phyloP scores from a whole-genome alignment of 2,113 vertebrate genomes.

The Laterallus jamaicensis region DNA sequence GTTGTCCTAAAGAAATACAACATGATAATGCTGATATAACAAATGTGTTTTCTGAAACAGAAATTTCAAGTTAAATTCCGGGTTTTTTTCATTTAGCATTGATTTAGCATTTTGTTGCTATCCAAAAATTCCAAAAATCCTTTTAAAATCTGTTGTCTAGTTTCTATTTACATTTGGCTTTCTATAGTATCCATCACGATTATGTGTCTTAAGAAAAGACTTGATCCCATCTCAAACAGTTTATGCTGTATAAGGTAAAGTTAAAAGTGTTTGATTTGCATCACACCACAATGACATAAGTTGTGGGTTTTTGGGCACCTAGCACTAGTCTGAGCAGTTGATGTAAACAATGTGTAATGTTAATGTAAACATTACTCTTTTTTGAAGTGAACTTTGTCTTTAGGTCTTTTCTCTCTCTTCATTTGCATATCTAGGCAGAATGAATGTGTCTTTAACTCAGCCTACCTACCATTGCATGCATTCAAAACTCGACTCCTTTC shows the following conservation, averaged over 20 bases:
- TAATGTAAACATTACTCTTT: not conserved
- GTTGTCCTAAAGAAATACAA: not conserved
- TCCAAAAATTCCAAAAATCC: slow-evolving; percentile 3
- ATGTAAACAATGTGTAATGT: not conserved
- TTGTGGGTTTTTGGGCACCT: not conserved
- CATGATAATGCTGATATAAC: not conserved
- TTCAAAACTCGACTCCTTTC: not conserved
- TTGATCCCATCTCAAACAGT: slow-evolving; percentile 13
- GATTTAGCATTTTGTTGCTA: not conserved
- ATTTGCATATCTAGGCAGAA: not conserved
- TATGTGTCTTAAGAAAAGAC: not conserved
- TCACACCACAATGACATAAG: not conserved
- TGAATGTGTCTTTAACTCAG: not conserved
- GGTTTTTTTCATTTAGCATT: not conserved
- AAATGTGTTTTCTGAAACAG: not conserved
- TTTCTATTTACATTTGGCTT: slow-evolving; percentile 47
- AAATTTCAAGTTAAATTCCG: not conserved
- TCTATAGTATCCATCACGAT: not conserved
- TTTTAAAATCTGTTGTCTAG: not conserved
- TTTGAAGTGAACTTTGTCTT: slow-evolving; percentile 27
- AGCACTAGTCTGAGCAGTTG: not conserved
- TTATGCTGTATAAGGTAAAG: slow-evolving; percentile 23
- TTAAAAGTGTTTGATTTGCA: not conserved
- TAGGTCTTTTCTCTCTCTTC: not conserved
- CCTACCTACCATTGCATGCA: not conserved